phyloP scores from a whole-genome alignment of 2,113 vertebrate species.

The Aphelocoma coerulescens region DNA sequence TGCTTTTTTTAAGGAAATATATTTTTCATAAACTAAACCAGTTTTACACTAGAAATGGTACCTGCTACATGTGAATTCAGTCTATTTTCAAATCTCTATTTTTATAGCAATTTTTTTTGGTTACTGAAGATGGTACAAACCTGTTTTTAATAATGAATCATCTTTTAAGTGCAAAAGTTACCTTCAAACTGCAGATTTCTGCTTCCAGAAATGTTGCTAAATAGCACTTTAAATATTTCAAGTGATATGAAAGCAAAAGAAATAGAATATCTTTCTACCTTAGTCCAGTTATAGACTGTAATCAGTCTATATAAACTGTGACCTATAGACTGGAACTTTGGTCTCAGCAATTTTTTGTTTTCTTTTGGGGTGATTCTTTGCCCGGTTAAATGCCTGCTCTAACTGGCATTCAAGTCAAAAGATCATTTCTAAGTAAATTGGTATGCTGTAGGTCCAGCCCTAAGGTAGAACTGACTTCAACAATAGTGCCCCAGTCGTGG shows the following conservation, averaged over 20 bases:
- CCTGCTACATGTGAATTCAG: conserved; percentile 67
- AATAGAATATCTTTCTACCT: not conserved
- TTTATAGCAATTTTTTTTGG: conserved; percentile 62
- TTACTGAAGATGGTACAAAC: conserved; percentile 48
- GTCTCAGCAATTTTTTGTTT: not conserved
- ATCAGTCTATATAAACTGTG: not conserved
- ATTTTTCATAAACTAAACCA: conserved; percentile 73
- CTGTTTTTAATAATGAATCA: conserved; percentile 58
- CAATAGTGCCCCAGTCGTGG: not conserved
- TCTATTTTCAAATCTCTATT: conserved; percentile 72
- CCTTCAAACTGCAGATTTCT: conserved; percentile 15
- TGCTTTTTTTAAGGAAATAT: conserved; percentile 66
- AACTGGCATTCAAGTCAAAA: not conserved
- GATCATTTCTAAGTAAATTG: not conserved
- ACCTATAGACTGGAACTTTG: not conserved
- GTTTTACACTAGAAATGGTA: conserved; percentile 64
- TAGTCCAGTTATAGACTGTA: not conserved
- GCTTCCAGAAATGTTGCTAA: conserved; percentile 22
- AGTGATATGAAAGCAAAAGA: not conserved
- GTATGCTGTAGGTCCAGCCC: not conserved
- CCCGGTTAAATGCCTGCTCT: not conserved
- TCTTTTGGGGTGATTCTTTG: not conserved
- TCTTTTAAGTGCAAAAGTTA: conserved; percentile 34
- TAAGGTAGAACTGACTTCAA: not conserved
- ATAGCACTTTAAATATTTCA: conserved; percentile 38